phyloP scores from a whole-genome alignment of 2,797 vertebrate genomes.

The Microhierax caerulescens region DNA sequence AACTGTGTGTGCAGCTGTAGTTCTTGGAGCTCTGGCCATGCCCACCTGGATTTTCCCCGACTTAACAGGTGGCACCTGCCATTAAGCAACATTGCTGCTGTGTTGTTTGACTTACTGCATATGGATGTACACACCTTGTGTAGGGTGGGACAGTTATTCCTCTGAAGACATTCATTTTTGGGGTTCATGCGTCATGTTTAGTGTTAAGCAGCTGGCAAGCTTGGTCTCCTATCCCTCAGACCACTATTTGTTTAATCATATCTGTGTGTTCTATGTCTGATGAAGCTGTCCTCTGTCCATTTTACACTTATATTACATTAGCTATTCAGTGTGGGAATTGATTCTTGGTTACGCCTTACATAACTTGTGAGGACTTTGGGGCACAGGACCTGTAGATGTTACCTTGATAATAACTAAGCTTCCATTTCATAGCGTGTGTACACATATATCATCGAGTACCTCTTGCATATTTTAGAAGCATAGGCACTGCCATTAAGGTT shows the following conservation, averaged over 20 bases:
- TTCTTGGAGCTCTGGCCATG: not conserved
- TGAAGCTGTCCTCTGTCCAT: not conserved
- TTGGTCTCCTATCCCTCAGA: not conserved
- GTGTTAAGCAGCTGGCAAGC: not conserved
- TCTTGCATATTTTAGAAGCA: not conserved
- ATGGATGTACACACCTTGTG: not conserved
- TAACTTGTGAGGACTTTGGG: not conserved
- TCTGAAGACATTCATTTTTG: not conserved
- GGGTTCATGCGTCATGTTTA: not conserved
- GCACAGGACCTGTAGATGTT: not conserved
- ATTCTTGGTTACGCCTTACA: not conserved
- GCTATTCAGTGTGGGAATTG: not conserved
- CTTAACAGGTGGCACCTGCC: not conserved
- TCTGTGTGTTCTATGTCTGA: not conserved
- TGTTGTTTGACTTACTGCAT: not conserved
- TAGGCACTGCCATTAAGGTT: not conserved
- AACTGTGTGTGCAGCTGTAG: conserved; percentile 28
- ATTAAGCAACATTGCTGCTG: not conserved
- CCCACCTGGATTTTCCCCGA: not conserved
- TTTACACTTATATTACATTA: not conserved
- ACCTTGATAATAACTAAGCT: not conserved
- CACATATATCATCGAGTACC: not conserved
- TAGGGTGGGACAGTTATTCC: not conserved
- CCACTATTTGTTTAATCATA: not conserved
- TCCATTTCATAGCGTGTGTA: not conserved